Base-by-base conservation (phyloP, 2,797 vertebrate genomes). In the Pantherophis vulpinus region DNA sequence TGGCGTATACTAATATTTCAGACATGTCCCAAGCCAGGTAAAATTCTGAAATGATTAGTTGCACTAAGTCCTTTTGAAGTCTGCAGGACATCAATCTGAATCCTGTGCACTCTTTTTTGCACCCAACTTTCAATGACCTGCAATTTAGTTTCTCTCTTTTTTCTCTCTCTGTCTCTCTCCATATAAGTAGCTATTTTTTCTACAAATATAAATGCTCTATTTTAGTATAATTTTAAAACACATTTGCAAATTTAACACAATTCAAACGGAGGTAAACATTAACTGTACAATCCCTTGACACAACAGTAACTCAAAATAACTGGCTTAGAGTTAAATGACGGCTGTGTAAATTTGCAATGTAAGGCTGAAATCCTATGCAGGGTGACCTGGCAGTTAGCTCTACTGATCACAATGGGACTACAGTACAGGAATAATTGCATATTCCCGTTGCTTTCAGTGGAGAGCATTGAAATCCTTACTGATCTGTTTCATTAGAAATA, bases 121-220 rank as follows among this genome's bases (percentile, higher is more conserved):
- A 70, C 13, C 47, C 74, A 37, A 54, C 14, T 58, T 56, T 92
- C 61, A 54, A 55, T 32, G 27, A 37, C 88, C 27, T 10, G 55
- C 54, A 59, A 25, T 54, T 32, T 51, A 63, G 60, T 29, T 70
- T 25, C 16, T 7, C 29, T 5, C 23, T 58, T 10, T 27, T 25
- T 23, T 61, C 25, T 12, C 27, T 63, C 10, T 63, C 61, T 29
- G 1, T 63, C 27, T 13, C 27, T 63, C 27, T 63, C 27, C 27
- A 63, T 63, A 63, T 55, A 58, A 93, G 87, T 93, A 93, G 95
- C 90, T 94, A 95, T 86, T 79, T 12, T 92, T 92, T 47, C 87
- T 25, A 93, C 74, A 88, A 23, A 88, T 96, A 93, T 89, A 97
- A 97, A 92, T 95, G 83, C 93, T 95, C 94, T 96, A 96, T 94